Conservation (phyloP, 2,113 vertebrate species). For the Trogon surrucura region DNA sequence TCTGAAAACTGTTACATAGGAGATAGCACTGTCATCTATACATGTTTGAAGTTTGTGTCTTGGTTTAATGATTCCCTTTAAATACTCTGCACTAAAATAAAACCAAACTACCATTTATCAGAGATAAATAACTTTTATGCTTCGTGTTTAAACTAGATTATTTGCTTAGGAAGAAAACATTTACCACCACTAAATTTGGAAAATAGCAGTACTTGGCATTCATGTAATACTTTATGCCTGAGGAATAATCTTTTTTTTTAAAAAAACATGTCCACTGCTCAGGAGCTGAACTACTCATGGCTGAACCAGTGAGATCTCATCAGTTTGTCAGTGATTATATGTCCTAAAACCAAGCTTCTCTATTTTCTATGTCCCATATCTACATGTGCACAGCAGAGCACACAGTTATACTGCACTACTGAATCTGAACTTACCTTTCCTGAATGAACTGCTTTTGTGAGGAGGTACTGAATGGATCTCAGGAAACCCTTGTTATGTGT, state of each 20-base stretch:
- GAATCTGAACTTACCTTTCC: neutral
- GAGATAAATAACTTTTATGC: neutral
- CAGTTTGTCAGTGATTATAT: neutral
- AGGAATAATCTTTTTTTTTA: neutral
- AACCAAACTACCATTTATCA: neutral
- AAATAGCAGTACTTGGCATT: neutral
- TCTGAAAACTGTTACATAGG: neutral
- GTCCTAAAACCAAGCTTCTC: neutral
- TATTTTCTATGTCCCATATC: neutral
- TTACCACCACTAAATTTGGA: neutral
- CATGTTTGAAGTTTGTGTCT: neutral
- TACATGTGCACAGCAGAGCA: neutral
- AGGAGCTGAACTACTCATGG: neutral
- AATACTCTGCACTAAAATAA: neutral
- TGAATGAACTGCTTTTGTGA: neutral
- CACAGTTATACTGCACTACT: neutral
- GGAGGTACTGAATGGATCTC: neutral
- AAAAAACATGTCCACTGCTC: neutral
- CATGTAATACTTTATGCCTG: neutral
- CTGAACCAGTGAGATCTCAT: neutral
- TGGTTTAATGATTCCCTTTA: neutral
- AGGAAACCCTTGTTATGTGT: neutral
- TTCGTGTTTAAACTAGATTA: neutral
- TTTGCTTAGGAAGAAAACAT: neutral
- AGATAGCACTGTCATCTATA: neutral